Base-by-base conservation (phyloP, 2,888 invertebrate species). In the Acleris emargana region DNA sequence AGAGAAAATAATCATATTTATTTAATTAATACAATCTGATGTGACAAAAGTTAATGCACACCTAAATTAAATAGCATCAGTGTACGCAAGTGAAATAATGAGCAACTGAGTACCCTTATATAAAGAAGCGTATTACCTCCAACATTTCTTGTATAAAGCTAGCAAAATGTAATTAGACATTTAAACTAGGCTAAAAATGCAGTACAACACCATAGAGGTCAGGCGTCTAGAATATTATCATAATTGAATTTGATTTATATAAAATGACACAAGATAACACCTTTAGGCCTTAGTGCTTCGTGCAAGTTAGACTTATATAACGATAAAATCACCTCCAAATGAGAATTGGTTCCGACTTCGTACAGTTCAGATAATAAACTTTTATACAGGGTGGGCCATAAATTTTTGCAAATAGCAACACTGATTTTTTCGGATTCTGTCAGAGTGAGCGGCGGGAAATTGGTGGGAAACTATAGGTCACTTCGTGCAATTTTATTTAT, bases 181-280 rank as follows among this genome's bases (percentile, higher is more conserved):
- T 45, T 45, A 17, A 45, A 17, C 16, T 6, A 45, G 13, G 38
- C 13, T 38, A 13, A 13, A 32, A 38, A 38, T 38, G 38, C 38
- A 38, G 38, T 4, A 13, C 38, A 38, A 13, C 3, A 11, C 45
- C 6, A 45, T 7, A 45, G n/a, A 45, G 17, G 45, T 32, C 9
- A 9, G 38, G 13, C 13, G 38, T 38, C 38, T 38, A 13, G 3
- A 38, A 5, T n/a, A 45, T 17, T 18, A 32, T 49, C n/a, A 58
- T 22, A 51, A 50, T 51, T 58, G 16, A 47, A 25, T 9, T 54
- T 13, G 38, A 49, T 59, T 54, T 54, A 17, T 54, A 13, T 59
- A 54, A 58, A 60, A 64, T 60, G 60, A 66, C 60, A 60, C 55
- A 66, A 54, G 51, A 50, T n/a, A 54, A 59, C 32, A 32, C 9